Conservation (phyloP, 2,888 invertebrate species). For the Drosophila fulvimacula region DNA sequence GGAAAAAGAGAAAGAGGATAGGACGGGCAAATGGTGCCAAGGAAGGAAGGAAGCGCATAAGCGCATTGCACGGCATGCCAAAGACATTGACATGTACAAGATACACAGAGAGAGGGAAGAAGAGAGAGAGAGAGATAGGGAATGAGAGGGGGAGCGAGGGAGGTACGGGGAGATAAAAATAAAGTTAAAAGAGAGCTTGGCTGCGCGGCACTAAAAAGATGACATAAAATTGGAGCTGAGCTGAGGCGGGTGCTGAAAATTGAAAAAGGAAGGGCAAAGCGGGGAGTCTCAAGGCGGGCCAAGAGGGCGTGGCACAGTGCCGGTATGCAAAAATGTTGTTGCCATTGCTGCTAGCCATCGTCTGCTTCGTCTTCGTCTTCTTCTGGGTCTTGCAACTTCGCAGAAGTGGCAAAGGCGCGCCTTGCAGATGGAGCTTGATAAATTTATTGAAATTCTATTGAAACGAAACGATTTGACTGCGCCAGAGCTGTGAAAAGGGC, state of each 20-base stretch:
- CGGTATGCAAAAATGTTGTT: slow-evolving; percentile 45
- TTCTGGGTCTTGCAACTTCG: neutral
- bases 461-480: slow-evolving; percentile 81
- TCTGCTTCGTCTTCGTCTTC: neutral
- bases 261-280: slow-evolving; percentile 55
- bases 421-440: slow-evolving; percentile 56
- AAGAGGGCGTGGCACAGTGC: slow-evolving; percentile 42
- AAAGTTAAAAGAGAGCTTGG: slow-evolving; percentile 29
- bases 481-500: slow-evolving; percentile 19
- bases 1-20: slow-evolving; percentile 2
- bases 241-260: slow-evolving; percentile 69
- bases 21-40: slow-evolving; percentile 33
- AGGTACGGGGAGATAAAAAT: neutral
- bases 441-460: slow-evolving; percentile 81
- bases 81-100: slow-evolving; percentile 39
- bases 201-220: slow-evolving; percentile 74
- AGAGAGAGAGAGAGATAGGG: slow-evolving; percentile 6
- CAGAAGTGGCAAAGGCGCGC: slow-evolving; percentile 37
- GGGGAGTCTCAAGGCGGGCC: neutral
- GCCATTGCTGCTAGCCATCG: neutral
- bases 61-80: slow-evolving; percentile 73
- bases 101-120: slow-evolving; percentile 9
- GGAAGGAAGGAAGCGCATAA: slow-evolving; percentile 73
- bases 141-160: slow-evolving; percentile 6
- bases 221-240: slow-evolving; percentile 69